Evolutionary conservation across 2,888 invertebrate species (phyloP), one percentile per base, ranked within the genome.

Genomic region (Nezara viridula): DNA sequence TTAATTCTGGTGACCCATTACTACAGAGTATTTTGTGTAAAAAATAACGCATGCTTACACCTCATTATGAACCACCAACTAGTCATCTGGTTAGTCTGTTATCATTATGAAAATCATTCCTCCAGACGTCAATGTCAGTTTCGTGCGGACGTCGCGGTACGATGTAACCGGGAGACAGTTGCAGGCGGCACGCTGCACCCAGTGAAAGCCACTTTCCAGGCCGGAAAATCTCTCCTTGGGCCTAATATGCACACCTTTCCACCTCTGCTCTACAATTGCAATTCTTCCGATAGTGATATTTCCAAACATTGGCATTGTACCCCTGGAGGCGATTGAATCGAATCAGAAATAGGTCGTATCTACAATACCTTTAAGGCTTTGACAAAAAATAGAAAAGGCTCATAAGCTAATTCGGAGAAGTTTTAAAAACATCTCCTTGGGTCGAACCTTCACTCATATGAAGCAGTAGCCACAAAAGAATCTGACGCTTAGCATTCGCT

Each of bases 151-250:
- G n/a, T 40, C 24, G 40, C 37, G 9, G 32, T 37, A 19, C 77
- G 81, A 44, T 81, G 81, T n/a, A 47, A n/a, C n/a, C 24, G 6
- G 37, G 44, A 44, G 81, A 81, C 81, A n/a, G 81, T 24, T 47
- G 81, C 37, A 40, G 77, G 37, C 37, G 73, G 73, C 77, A 77
- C 21, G 44, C 14, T 81, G 81, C 81, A 81, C n/a, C 19, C 44
- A 47, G 81, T 81, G 81, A 81, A 81, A 81, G 81, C n/a, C 44
- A n/a, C 81, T 81, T 81, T 81, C 81, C 81, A 81, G 5, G 81
- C n/a, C 44, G 81, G 81, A 47, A 81, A 81, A 81, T 81, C 44
- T 44, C 81, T 81, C 81, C 81, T 81, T 81, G n/a, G 81, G 44
- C n/a, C n/a, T 81, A 44, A 81, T 81, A 40, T 81, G 21, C 77